These are phyloP conservation scores for Elanus axillaris DNA, from an alignment of 2,113 vertebrate genomes.

Conservation along the genomic window DNA sequence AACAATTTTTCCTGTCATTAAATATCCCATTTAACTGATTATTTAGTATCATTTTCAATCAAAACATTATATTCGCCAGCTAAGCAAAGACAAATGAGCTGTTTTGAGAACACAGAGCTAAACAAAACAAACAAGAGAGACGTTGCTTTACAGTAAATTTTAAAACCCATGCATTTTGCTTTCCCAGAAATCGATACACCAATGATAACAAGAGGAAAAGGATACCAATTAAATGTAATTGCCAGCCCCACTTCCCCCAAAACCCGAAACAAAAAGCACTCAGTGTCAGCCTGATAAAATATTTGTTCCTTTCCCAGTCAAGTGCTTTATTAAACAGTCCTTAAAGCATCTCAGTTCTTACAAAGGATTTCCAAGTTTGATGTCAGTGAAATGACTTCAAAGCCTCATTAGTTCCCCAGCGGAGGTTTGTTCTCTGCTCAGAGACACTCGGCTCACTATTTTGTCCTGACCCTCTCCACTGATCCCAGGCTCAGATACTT, in stretches of 20 bases:
- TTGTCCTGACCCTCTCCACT: background rate
- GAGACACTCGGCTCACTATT: background rate
- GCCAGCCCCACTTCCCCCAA: background rate
- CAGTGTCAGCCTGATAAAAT: conserved; percentile 44
- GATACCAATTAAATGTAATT: conserved; percentile 38
- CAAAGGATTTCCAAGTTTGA: conserved; percentile 17
- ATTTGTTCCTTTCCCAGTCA: conserved; percentile 35
- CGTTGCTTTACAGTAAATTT: conserved; percentile 6
- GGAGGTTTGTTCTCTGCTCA: background rate
- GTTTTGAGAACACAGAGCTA: conserved; percentile 37
- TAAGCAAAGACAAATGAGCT: conserved; percentile 58
- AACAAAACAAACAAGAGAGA: conserved; percentile 48
- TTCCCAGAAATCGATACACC: conserved; percentile 42
- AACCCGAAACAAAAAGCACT: conserved; percentile 45
- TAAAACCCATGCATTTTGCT: conserved; percentile 16
- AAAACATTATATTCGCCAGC: conserved; percentile 5
- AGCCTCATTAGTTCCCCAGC: background rate
- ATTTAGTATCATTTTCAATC: conserved; percentile 63
- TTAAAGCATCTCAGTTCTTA: conserved; percentile 28
- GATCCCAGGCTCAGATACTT: background rate
- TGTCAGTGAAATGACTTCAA: conserved; percentile 11
- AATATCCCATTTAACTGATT: conserved; percentile 37
- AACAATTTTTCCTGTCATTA: conserved; percentile 45
- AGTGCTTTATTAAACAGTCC: conserved; percentile 45
- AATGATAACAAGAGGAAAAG: conserved; percentile 47